Evolutionary conservation across 2,113 vertebrate genomes (phyloP).

Genomic region (Zosterops lateralis): DNA sequence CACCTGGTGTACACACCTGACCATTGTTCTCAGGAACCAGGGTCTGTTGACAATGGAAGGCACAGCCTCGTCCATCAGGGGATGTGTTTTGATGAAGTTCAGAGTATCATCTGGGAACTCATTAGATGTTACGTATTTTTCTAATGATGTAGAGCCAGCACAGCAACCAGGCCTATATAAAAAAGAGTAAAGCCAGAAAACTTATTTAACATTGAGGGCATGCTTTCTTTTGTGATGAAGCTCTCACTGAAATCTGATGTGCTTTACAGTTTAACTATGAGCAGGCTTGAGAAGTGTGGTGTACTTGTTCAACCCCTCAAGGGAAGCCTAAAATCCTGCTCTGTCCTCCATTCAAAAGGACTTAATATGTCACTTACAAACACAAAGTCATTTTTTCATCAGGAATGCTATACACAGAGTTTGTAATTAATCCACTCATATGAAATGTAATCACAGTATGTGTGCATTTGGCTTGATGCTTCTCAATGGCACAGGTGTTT

Average conservation of each 20-base stretch:
- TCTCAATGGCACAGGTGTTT: not conserved
- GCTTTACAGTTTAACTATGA: not conserved
- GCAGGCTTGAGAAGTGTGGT: not conserved
- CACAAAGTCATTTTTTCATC: not conserved
- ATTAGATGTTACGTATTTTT: conserved; percentile 90
- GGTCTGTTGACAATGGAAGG: conserved; percentile 91
- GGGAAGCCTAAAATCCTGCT: not conserved
- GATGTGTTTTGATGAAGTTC: conserved; percentile 98
- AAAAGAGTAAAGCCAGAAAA: not conserved
- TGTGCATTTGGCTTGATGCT: not conserved
- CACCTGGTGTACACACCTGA: conserved; percentile 80
- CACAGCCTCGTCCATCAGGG: conserved; percentile 96
- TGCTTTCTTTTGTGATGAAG: conserved; percentile 14
- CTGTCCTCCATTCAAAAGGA: not conserved
- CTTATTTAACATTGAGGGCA: conserved; percentile 12
- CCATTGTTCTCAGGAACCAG: conserved; percentile 98
- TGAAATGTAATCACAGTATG: not conserved
- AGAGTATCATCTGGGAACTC: conserved; percentile 97
- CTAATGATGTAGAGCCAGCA: conserved; percentile 83
- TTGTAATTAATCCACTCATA: not conserved
- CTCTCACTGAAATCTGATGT: not conserved
- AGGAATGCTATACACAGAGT: not conserved
- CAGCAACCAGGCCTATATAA: conserved; percentile 89
- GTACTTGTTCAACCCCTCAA: not conserved
- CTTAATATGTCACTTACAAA: not conserved